These are phyloP conservation scores for Brachionus plicatilis DNA, from an alignment of 1,140 invertebrate genomes.

Conservation along the genomic window DNA sequence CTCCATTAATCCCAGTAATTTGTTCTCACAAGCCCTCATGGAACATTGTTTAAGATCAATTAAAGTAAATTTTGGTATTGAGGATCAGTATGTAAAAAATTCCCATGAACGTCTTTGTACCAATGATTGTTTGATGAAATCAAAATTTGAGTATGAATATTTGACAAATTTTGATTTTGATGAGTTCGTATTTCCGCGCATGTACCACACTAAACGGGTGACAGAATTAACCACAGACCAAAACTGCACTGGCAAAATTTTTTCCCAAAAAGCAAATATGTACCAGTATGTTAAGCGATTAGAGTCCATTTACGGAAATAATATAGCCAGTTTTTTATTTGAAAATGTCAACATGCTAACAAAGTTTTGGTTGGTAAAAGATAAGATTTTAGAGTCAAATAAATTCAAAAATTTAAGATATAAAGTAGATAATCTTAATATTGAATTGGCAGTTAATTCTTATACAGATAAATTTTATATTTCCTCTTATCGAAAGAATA, in stretches of 20 bases:
- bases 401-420: not conserved
- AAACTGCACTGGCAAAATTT: not conserved
- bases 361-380: not conserved
- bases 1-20: not conserved
- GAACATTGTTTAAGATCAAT: not conserved
- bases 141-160: not conserved
- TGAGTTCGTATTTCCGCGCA: not conserved
- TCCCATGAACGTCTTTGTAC: not conserved
- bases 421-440: not conserved
- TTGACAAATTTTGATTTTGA: not conserved
- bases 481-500: not conserved
- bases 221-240: not conserved
- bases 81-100: not conserved
- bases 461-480: not conserved
- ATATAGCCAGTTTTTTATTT: not conserved
- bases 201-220: not conserved
- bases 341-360: not conserved
- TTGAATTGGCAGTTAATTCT: not conserved
- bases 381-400: not conserved
- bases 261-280: not conserved
- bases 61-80: not conserved
- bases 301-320: not conserved
- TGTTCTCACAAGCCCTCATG: not conserved
- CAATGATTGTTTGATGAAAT: not conserved
- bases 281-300: not conserved